These are phyloP conservation scores for Azorinus chamasolen DNA, from an alignment of 2,888 invertebrate species.

Conservation along the genomic window DNA sequence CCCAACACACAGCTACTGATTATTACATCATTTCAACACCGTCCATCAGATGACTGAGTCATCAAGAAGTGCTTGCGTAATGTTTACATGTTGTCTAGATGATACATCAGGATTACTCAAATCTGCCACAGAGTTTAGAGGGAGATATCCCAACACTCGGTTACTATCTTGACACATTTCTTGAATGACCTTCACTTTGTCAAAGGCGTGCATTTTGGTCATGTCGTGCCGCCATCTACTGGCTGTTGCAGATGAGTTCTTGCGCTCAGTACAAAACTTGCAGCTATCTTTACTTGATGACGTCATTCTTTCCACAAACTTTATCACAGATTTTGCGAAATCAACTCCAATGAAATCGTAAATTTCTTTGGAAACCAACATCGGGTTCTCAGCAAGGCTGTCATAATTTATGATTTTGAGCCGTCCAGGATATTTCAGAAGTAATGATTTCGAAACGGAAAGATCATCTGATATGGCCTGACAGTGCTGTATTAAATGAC, in stretches of 20 bases:
- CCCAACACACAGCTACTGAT: no score
- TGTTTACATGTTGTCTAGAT: no score
- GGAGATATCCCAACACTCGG: slow-evolving; percentile 19
- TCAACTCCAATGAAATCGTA: slow-evolving; percentile 13
- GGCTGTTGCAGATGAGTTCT: slow-evolving; percentile 17
- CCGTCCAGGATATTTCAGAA: slow-evolving; percentile 4
- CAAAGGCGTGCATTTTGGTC: background rate
- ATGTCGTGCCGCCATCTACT: slow-evolving; percentile 19
- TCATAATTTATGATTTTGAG: slow-evolving; percentile 21
- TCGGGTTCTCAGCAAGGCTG: slow-evolving; percentile 18
- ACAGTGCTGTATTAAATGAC: slow-evolving; percentile 4
- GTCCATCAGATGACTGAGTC: no score
- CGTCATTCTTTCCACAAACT: background rate
- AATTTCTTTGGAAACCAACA: slow-evolving; percentile 2
- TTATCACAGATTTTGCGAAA: slow-evolving; percentile 2
- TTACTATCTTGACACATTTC: slow-evolving; percentile 12
- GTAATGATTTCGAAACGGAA: background rate
- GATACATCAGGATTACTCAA: no score
- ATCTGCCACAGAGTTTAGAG: background rate
- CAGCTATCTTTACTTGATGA: slow-evolving; percentile 1
- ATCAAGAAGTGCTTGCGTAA: no score
- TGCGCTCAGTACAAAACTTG: slow-evolving; percentile 9
- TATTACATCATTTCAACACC: no score
- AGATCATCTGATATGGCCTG: background rate
- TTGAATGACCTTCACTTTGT: background rate